Percentiles rank a stretch among this genome's conserved stretches.
Evolutionary conservation across 1,140 invertebrate genomes (phyloP).

Genomic region (Rhagoletis zephyria): DNA sequence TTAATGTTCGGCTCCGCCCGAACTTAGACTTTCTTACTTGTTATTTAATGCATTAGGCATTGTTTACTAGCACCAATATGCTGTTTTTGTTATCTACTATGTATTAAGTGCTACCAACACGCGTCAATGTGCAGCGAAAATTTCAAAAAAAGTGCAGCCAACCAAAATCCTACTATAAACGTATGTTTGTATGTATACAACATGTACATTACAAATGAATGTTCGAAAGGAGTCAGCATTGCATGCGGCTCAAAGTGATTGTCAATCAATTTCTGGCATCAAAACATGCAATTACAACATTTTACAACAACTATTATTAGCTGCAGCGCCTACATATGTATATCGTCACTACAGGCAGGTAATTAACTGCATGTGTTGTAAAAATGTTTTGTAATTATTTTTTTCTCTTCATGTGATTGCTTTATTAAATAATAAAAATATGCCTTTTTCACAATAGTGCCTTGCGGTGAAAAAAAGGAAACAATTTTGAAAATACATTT

Average conservation of each 20-base stretch:
- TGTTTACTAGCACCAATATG: not conserved
- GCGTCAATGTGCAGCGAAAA: not conserved
- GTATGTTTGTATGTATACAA: too few relatives aligned
- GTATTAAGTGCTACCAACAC: not conserved
- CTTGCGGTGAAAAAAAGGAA: not conserved
- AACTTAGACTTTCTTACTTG: too few relatives aligned
- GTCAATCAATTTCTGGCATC: slow-evolving; percentile 37
- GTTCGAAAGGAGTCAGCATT: not conserved
- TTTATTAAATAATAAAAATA: not conserved
- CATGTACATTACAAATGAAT: not conserved
- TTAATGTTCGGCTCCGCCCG: too few relatives aligned
- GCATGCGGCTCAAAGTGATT: slow-evolving; percentile 34
- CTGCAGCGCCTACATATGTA: not conserved
- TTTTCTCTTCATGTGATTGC: not conserved
- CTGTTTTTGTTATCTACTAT: not conserved
- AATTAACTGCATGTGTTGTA: too few relatives aligned
- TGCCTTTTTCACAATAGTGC: too few relatives aligned
- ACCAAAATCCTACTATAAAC: too few relatives aligned
- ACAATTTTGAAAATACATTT: not conserved
- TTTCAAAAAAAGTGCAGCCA: not conserved
- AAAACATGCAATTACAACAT: slow-evolving; percentile 34
- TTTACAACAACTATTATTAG: slow-evolving; percentile 10
- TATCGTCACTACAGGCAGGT: not conserved
- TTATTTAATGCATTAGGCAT: not conserved
- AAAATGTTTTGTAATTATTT: too few relatives aligned